A percentile compares a stretch with the other conserved stretches of the same genome.
Conservation (phyloP, 2,888 invertebrate species). For the Lasius platythorax region DNA sequence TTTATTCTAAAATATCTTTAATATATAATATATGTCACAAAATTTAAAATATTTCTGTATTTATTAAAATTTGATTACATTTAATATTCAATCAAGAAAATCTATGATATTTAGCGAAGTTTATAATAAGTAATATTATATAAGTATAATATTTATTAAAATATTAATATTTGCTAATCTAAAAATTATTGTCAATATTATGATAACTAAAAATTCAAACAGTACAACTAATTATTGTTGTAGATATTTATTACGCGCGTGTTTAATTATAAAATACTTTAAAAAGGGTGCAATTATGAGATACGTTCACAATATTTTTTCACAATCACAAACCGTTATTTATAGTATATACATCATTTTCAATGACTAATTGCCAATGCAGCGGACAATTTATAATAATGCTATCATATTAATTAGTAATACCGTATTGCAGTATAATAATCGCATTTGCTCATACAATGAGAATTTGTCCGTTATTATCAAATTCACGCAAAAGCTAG, state of each 20-base stretch:
- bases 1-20: not conserved
- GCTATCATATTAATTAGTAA: slow-evolving; percentile 5
- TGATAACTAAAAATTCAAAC: not conserved
- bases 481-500: slow-evolving; percentile 20
- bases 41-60: not conserved
- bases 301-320: not conserved
- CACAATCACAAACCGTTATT: not conserved
- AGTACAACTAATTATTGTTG: not conserved
- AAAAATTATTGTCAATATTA: not conserved
- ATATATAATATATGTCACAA: not conserved
- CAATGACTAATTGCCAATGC: not conserved
- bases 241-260: not conserved
- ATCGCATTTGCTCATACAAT: slow-evolving; percentile 14
- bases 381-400: not conserved
- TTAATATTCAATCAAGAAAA: not conserved
- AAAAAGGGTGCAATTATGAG: not conserved
- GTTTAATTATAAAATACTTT: not conserved
- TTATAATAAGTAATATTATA: slow-evolving; percentile 1
- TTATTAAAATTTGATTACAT: slow-evolving; percentile 26
- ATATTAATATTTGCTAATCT: not conserved
- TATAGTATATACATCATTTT: not conserved
- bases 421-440: not conserved
- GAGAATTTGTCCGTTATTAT: not conserved
- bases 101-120: not conserved
- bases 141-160: slow-evolving; percentile 14